Evolutionary conservation across 2,797 vertebrate genomes (phyloP).

Genomic region (Columba guinea): DNA sequence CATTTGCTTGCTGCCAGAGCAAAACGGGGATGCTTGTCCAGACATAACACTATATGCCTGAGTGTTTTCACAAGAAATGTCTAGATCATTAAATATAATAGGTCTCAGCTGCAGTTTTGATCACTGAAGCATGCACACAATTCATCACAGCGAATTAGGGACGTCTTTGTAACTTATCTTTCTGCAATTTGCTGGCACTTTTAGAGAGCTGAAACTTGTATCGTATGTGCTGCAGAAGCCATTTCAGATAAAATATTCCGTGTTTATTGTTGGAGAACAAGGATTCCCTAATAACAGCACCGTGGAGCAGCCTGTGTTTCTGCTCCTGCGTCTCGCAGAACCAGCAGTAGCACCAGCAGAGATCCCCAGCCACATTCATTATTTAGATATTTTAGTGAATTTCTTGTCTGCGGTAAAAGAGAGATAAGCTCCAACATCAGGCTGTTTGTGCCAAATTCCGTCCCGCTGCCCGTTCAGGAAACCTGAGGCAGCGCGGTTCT

Average conservation of each 20-base stretch:
- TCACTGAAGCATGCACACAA: conserved; percentile 76
- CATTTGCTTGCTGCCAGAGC: conserved; percentile 15
- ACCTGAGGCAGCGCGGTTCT: conserved; percentile 45
- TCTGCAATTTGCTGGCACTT: conserved; percentile 62
- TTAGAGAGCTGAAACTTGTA: conserved; percentile 43
- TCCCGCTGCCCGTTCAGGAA: conserved; percentile 52
- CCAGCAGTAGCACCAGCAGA: conserved; percentile 47
- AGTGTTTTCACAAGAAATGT: conserved; percentile 75
- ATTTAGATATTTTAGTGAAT: conserved; percentile 77
- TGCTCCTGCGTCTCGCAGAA: conserved; percentile 62
- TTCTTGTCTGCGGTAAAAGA: conserved; percentile 76
- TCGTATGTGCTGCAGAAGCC: conserved; percentile 26
- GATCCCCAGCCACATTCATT: conserved; percentile 75
- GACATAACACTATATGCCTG: conserved; percentile 67
- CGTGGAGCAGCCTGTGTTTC: conserved; percentile 37
- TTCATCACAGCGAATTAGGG: conserved; percentile 82
- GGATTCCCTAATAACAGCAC: conserved; percentile 58
- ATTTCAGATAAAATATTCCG: conserved; percentile 44
- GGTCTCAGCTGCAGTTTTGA: conserved; percentile 82
- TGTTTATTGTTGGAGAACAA: conserved; percentile 49
- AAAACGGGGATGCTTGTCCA: conserved; percentile 49
- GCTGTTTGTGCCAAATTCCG: conserved; percentile 61
- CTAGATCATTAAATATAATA: conserved; percentile 78
- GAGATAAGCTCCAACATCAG: conserved; percentile 65
- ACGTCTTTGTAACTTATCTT: conserved; percentile 71